Base-by-base conservation (phyloP, 2,888 invertebrate species). In the Drosophila percnosoma region DNA sequence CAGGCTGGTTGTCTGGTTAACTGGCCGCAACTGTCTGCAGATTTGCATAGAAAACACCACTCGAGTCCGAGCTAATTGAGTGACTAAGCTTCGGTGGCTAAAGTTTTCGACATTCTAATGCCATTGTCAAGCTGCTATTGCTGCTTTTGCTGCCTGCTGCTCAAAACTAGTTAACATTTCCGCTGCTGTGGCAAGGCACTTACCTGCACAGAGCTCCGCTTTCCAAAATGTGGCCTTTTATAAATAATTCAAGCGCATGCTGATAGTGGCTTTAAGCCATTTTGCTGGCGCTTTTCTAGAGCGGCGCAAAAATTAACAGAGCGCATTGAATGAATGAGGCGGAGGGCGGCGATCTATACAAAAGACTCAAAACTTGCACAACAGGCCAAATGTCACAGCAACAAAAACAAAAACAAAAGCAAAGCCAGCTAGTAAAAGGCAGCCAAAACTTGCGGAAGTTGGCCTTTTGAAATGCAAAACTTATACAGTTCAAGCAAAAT, bases 61-160 rank as follows among this genome's bases (percentile, higher is more conserved):
- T 55, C 59, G 73, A 73, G 69, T 45, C 73, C 72, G 66, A 78
- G 83, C 86, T 87, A 89, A 87, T 87, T 87, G 86, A 87, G 90
- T 89, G 86, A 87, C 86, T 87, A 87, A 87, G 88, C 86, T 75
- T 52, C 79, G 73, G 54, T 65, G 66, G 69, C 78, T 62, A 87
- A 84, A 87, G 73, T 87, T 86, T 84, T 89, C 85, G 82, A 80
- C 85, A 82, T 89, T 89, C 89, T 89, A 89, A 87, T 89, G 85
- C 89, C 85, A 86, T 86, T 89, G 85, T 86, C 89, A 86, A 87
- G 89, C 85, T 63, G 89, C 85, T 45, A 84, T 87, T 63, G 85
- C 85, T 63, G 89, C 40, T 59, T 74, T 67, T 40, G 62, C 70
- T 69, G 60, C 40, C 24, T 45, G 45, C 45, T 24, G 45, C 45